Evolutionary conservation across 2,888 invertebrate genomes (phyloP), one percentile per base, ranked within the genome.

Genomic region (Alsophila aescularia): DNA sequence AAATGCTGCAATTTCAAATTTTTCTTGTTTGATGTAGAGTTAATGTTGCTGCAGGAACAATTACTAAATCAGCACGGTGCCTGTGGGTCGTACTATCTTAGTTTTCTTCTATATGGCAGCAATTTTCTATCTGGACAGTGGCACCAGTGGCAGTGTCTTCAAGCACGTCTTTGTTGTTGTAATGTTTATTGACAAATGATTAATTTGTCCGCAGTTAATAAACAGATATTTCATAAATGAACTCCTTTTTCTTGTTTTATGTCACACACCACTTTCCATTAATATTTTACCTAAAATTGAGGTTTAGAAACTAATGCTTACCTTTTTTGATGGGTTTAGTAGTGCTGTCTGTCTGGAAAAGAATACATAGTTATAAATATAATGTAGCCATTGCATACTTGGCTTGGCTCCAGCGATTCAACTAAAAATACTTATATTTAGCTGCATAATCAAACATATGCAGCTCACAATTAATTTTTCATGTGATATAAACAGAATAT

Each of bases 321-420:
- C 93, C 92, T 79, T 93, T 92, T 64, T 87, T 87, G 53, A 69
- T 77, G 53, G 62, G 67, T 78, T 94, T 93, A 56, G 93, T 81
- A 73, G 92, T 92, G 70, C 87, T 93, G 72, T 94, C 94, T 72
- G 91, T 87, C 93, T 93, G 90, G 67, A 92, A 91, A 63, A 79
- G 63, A 66, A 71, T 66, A 62, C 40, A 63, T 21, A 56, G 3
- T 41, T 24, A 54, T 66, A 58, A 62, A 60, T 50, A 64, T 52
- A 57, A 40, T 42, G 16, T 39, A 53, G 39, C 49, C 49, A 34
- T 45, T 48, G 53, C 57, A 67, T 59, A 62, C 50, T 73, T 79
- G 81, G 79, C 79, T 64, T 47, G 16, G 43, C 50, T 75, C 79
- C 78, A 81, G 61, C 58, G 52, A 57, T 40, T 52, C 52, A 52